Percentiles rank a stretch among this genome's conserved stretches.
Conservation (phyloP, 2,797 vertebrate species). For the Mus caroli region DNA sequence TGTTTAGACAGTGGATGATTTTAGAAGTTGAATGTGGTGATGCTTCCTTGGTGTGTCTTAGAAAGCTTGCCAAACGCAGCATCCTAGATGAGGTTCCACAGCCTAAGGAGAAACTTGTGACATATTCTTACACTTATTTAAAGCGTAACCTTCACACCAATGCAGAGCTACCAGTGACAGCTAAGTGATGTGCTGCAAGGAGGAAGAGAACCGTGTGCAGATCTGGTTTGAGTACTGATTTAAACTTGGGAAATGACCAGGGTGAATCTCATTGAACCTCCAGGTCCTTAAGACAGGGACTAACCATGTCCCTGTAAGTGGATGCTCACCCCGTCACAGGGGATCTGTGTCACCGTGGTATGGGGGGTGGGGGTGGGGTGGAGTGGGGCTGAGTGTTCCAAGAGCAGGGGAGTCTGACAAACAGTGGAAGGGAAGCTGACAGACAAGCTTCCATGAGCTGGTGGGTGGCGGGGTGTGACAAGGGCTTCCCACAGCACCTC, state of each 20-base stretch:
- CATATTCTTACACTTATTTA: background rate
- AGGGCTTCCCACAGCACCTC: background rate
- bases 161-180: background rate
- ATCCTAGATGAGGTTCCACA: background rate
- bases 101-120: background rate
- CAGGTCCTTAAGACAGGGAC: background rate
- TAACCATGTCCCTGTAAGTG: background rate
- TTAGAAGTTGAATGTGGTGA: background rate
- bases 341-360: background rate
- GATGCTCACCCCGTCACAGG: background rate
- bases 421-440: background rate
- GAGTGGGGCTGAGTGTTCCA: background rate
- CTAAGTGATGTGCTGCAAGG: background rate
- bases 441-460: background rate
- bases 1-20: background rate
- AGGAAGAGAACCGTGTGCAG: background rate
- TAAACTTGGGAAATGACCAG: background rate
- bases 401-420: accelerated
- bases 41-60: background rate
- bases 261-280: background rate
- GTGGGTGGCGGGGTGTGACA: accelerated
- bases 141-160: background rate
- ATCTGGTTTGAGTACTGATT: background rate
- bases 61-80: background rate
- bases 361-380: background rate